Base-by-base conservation (phyloP, 2,888 invertebrate species). In the Drosophila buzzatii region DNA sequence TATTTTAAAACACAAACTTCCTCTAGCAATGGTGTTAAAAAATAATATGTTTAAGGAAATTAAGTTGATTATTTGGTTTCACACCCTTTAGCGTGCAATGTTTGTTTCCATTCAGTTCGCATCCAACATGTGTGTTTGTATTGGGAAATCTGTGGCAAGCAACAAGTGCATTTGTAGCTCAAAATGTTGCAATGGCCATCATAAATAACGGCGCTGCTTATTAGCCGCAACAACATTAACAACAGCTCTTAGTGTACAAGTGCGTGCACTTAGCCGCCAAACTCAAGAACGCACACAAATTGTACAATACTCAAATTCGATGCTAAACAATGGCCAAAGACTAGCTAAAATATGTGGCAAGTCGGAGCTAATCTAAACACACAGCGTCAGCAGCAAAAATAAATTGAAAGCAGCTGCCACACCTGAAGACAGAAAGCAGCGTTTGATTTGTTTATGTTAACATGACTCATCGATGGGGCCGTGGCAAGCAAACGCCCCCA, bases 401-500 rank as follows among this genome's bases (percentile, higher is more conserved):
- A 75, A 72, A 76, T 68, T 51, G 66, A 61, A 44, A n/a, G 51
- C 70, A 76, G 59, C 56, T 60, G 56, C 68, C 78, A 83, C 86
- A 84, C 89, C 84, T 84, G 84, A 73, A 69, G 63, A 64, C 44
- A 52, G 65, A 61, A 58, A 66, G 55, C 64, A 52, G 44, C 23
- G 35, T 68, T 73, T 59, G 72, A 73, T 80, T 86, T 85, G 85
- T 85, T 85, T 89, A 82, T 63, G 57, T 27, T 64, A 55, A 45
- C 60, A 77, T 88, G 89, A 90, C 70, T 90, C 89, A 90, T 88
- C 60, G 62, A 18, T 68, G 81, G 67, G 78, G 79, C 73, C 73
- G 85, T 39, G 47, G 71, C 58, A 42, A 57, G 51, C 42, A 41
- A 55, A 60, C 59, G 55, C 85, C 70, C 76, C 78, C 73, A 73